Evolutionary conservation across 1,140 invertebrate species (phyloP), one percentile per base, ranked within the genome.

Genomic region (Drosophila setifemur): DNA sequence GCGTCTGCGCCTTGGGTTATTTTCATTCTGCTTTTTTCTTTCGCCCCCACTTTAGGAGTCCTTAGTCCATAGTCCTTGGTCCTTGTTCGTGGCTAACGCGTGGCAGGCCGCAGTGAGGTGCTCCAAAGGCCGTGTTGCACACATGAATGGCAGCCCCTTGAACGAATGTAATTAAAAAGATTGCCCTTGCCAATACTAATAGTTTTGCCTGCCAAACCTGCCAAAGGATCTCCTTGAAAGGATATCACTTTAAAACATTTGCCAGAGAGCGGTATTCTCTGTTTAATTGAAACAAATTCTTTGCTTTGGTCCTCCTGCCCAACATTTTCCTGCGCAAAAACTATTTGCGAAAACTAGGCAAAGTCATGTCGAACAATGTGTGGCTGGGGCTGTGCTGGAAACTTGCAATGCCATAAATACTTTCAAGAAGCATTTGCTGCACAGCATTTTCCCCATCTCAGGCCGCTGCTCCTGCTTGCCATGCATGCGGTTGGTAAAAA

Each of bases 1-100:
- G 72, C 75, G 72, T 85, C 81, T 86, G 81, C 55, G 67, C 75
- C 81, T 81, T 29, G 60, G 81, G 81, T 48, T 67, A 53, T 61
- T 50, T 64, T 63, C 55, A 21, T 42, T 39, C 44, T 45, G 19
- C 19, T 35, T 50, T 39, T 66, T 76, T 31, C 33, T 49, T 37
- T 53, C 42, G 50, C 58, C 61, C 42, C 57, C 61, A 66, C 58
- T 66, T 29, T 16, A 49, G 26, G 18, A 66, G 61, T 64, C 60
- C 58, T 37, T 42, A 64, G 61, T 40, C n/a, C n/a, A n/a, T n/a
- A 66, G 61, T 64, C 60, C 58, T 37, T 42, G 49, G 61, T 40
- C 44, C 61, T 53, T 66, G 61, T 67, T 67, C 25, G 64, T 67
- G 47, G 47, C 48, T 40, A 39, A 37, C 14, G 60, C 39, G 52